Evolutionary conservation across 2,113 vertebrate genomes (phyloP).

Genomic region (Melanocharis versteri): DNA sequence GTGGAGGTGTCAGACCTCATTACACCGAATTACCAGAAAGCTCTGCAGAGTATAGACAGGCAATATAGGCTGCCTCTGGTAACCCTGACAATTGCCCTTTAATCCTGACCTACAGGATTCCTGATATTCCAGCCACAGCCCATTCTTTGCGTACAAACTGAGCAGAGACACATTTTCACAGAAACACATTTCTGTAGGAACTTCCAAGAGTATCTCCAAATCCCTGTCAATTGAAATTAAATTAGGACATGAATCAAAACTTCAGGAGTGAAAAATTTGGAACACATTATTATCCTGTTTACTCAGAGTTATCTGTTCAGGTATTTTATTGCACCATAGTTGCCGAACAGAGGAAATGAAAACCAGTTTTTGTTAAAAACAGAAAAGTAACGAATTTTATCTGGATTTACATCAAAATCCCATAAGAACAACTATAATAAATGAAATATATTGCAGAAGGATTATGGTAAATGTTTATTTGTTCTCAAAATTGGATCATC

Average conservation of each 20-base stretch:
- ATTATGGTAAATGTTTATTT: not conserved
- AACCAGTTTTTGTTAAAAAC: not conserved
- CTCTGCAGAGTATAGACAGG: not conserved
- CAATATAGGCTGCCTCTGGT: constrained; percentile 18
- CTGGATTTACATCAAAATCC: not conserved
- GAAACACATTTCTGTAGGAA: not conserved
- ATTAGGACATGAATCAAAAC: not conserved
- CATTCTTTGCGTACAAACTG: not conserved
- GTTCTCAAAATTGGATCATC: not conserved
- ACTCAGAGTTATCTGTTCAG: not conserved
- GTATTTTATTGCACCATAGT: not conserved
- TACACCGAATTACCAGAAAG: not conserved
- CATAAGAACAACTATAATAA: not conserved
- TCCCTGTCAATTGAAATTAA: not conserved
- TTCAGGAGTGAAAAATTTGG: not conserved
- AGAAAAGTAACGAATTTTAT: not conserved
- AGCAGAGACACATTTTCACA: not conserved
- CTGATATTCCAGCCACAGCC: constrained; percentile 50
- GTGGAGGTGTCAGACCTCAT: constrained; percentile 7
- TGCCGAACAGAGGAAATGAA: not conserved
- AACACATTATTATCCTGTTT: not conserved
- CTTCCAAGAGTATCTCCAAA: not conserved
- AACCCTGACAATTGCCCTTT: constrained; percentile 55
- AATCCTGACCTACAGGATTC: constrained; percentile 63
- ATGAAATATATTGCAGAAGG: not conserved